Conservation (phyloP, 2,888 invertebrate species). For the Drosophila tripunctata region DNA sequence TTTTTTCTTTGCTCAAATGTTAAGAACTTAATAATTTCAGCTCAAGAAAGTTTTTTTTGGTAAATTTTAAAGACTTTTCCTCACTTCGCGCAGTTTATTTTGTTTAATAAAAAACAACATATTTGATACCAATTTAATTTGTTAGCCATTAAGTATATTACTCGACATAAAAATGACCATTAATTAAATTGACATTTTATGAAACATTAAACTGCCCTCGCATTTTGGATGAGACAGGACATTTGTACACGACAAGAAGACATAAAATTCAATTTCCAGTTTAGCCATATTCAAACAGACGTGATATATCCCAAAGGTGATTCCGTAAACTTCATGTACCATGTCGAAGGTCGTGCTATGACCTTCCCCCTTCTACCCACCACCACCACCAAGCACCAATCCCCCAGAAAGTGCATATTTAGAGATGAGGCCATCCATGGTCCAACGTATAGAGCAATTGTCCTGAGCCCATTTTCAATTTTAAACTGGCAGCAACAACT, state of each 20-base stretch:
- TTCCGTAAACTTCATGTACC: conserved; percentile 39
- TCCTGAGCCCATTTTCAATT: conserved; percentile 44
- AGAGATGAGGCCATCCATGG: not conserved
- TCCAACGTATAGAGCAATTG: conserved; percentile 21
- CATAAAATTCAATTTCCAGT: conserved; percentile 67
- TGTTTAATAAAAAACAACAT: too few relatives aligned
- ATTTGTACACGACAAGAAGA: conserved; percentile 24
- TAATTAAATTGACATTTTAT: not conserved
- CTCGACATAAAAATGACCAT: not conserved
- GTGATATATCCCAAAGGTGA: conserved; percentile 57
- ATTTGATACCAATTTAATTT: too few relatives aligned
- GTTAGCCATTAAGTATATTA: not conserved
- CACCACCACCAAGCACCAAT: not conserved
- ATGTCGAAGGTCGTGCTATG: conserved; percentile 46
- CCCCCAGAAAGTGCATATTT: not conserved
- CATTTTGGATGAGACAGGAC: conserved; percentile 6
- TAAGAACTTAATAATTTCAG: too few relatives aligned
- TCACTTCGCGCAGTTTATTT: too few relatives aligned
- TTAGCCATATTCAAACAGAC: conserved; percentile 68
- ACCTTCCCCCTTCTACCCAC: not conserved
- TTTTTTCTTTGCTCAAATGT: too few relatives aligned
- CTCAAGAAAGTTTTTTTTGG: too few relatives aligned
- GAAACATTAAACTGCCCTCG: conserved; percentile 25
- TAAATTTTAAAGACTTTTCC: too few relatives aligned
- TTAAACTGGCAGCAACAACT: conserved; percentile 31